These are phyloP conservation scores for Drosophila yooni DNA, from an alignment of 2,888 invertebrate species.

Conservation along the genomic window DNA sequence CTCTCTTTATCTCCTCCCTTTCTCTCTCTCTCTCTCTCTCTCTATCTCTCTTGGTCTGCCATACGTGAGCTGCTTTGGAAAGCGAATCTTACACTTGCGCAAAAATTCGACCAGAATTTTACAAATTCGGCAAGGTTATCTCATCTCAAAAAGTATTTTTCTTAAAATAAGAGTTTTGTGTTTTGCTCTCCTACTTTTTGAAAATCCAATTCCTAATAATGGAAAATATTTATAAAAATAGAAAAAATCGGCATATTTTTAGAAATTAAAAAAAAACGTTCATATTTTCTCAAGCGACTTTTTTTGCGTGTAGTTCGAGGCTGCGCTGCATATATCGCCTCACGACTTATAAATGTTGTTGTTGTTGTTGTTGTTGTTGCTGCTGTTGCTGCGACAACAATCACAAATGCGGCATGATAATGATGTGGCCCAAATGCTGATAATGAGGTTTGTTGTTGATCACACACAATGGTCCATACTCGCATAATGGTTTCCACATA, in stretches of 20 bases:
- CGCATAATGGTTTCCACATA: conserved; percentile 21
- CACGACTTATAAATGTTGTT: conserved; percentile 69
- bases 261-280: not conserved
- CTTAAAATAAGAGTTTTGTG: not conserved
- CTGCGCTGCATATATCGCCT: conserved; percentile 60
- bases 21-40: not conserved
- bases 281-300: not conserved
- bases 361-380: conserved; percentile 23
- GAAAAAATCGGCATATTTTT: too few relatives aligned
- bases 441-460: conserved; percentile 63
- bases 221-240: not conserved
- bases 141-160: not conserved
- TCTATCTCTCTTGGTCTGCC: not conserved
- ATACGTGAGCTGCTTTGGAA: conserved; percentile 61
- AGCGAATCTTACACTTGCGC: conserved; percentile 40
- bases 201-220: not conserved
- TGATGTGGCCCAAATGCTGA: conserved; percentile 61
- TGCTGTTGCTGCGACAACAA: conserved; percentile 61
- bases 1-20: not conserved
- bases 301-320: conserved; percentile 19
- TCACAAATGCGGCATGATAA: conserved; percentile 68
- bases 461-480: conserved; percentile 44
- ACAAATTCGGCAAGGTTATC: not conserved
- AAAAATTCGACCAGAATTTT: not conserved
- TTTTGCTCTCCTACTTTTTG: not conserved